A percentile compares a stretch with the other conserved stretches of the same genome.
These are phyloP conservation scores for Cyprinus carpio DNA, from an alignment of 2,113 vertebrate species.

Conservation along the genomic window DNA sequence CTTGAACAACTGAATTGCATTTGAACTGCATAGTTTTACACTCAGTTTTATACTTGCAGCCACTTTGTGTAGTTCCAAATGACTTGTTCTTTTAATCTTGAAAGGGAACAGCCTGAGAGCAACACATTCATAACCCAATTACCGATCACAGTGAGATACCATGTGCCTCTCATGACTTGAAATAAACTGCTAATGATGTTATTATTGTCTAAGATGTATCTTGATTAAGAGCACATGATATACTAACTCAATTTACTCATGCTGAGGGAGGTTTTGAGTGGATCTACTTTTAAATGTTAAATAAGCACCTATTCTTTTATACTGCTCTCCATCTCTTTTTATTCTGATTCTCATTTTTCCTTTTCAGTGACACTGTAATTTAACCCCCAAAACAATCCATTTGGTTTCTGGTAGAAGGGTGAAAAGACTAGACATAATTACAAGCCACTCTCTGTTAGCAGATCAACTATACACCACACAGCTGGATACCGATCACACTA, in stretches of 20 bases:
- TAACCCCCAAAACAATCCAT: background rate
- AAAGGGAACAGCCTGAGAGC: slow-evolving; percentile 17
- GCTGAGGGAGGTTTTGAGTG: background rate
- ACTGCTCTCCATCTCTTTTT: background rate
- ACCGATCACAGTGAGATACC: slow-evolving; percentile 2
- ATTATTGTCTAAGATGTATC: slow-evolving; percentile 28
- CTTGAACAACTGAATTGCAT: background rate
- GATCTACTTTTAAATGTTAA: background rate
- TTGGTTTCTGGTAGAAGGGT: background rate
- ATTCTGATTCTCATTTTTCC: background rate
- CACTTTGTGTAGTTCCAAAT: slow-evolving; percentile 6
- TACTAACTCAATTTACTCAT: slow-evolving; percentile 16
- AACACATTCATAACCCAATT: slow-evolving; percentile 14
- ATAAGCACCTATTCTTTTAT: background rate
- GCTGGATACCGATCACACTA: slow-evolving; percentile 12
- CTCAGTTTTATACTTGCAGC: background rate
- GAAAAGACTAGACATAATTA: background rate
- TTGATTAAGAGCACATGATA: slow-evolving; percentile 16
- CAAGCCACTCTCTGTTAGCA: slow-evolving; percentile 3
- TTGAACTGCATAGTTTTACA: background rate
- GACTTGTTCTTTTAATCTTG: background rate
- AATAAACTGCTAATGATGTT: slow-evolving; percentile 37
- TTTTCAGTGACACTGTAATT: background rate
- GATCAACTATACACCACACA: slow-evolving; percentile 9
- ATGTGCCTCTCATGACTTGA: slow-evolving; percentile 20